Base-by-base conservation (phyloP, 1,140 invertebrate genomes). In the Chrysoperla carnea region DNA sequence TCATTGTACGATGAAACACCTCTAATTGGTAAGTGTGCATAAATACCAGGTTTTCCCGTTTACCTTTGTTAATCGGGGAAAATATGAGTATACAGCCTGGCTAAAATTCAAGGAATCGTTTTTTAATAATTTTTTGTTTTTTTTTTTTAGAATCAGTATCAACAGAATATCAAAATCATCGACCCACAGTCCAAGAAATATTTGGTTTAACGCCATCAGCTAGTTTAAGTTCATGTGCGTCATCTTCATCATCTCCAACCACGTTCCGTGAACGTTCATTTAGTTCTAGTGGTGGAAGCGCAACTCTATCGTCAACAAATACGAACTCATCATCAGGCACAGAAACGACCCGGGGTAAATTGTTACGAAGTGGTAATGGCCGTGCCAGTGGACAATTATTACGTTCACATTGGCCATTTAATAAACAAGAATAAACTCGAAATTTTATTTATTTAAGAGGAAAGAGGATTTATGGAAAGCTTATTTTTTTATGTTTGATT, bases 1-100 rank as follows among this genome's bases (percentile, higher is more conserved):
- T 73, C 73, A 23, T 49, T 76, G 1, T 76, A 76, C 45, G 72
- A 76, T 44, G 68, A 76, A 58, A 75, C 69, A 29, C 69, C 72
- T 37, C 53, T 75, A 14, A 66, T 67, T 46, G 70, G 69, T 72
- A 58, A 51, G 47, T 50, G 40, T 48, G 29, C 17, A n/a, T n/a
- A n/a, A n/a, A n/a, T n/a, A n/a, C n/a, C n/a, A n/a, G n/a, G n/a
- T n/a, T n/a, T n/a, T n/a, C n/a, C n/a, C n/a, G n/a, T n/a, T n/a
- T n/a, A n/a, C n/a, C n/a, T n/a, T n/a, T n/a, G n/a, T n/a, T n/a
- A n/a, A n/a, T n/a, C n/a, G n/a, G n/a, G n/a, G n/a, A n/a, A n/a
- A n/a, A n/a, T n/a, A n/a, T n/a, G n/a, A n/a, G n/a, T n/a, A n/a
- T n/a, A n/a, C n/a, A n/a, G n/a, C n/a, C n/a, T n/a, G n/a, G n/a